phyloP scores from a whole-genome alignment of 2,113 vertebrate species.

The Solea senegalensis region DNA sequence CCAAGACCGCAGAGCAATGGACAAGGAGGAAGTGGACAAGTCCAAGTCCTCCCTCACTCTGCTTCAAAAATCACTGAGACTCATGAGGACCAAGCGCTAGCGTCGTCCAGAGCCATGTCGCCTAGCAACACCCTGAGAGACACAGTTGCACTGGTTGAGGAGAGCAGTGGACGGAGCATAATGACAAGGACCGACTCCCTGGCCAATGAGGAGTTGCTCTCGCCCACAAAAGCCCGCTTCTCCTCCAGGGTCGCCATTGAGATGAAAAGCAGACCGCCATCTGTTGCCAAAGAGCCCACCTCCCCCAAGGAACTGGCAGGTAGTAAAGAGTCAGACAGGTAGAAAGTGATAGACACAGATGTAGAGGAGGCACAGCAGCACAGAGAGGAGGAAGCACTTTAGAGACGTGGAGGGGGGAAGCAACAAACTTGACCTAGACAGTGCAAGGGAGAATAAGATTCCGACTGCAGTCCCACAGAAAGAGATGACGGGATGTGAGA shows the following conservation, averaged over 20 bases:
- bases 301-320: conserved; percentile 74
- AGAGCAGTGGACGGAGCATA: conserved; percentile 61
- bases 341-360: not conserved
- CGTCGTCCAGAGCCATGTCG: conserved; percentile 61
- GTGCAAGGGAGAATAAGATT: conserved; percentile 4
- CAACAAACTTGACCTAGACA: conserved; percentile 12
- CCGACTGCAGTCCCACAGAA: conserved; percentile 24
- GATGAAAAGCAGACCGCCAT: conserved; percentile 76
- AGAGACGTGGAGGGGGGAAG: conserved; percentile 34
- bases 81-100: conserved; percentile 71
- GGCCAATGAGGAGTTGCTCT: conserved; percentile 72
- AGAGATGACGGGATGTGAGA: conserved; percentile 28
- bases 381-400: conserved; percentile 11
- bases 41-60: conserved; percentile 73
- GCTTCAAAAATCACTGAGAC: conserved; percentile 77
- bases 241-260: conserved; percentile 81
- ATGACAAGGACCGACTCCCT: conserved; percentile 72
- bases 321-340: conserved; percentile 51
- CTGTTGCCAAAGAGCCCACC: conserved; percentile 77
- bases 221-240: conserved; percentile 75
- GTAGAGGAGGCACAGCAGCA: conserved; percentile 7
- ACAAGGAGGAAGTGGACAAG: conserved; percentile 69
- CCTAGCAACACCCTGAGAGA: conserved; percentile 75
- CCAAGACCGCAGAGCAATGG: conserved; percentile 83
- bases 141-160: conserved; percentile 78